Evolutionary conservation across 2,797 vertebrate genomes (phyloP), one percentile per base, ranked within the genome.

Genomic region (Sebastolobus alascanus): DNA sequence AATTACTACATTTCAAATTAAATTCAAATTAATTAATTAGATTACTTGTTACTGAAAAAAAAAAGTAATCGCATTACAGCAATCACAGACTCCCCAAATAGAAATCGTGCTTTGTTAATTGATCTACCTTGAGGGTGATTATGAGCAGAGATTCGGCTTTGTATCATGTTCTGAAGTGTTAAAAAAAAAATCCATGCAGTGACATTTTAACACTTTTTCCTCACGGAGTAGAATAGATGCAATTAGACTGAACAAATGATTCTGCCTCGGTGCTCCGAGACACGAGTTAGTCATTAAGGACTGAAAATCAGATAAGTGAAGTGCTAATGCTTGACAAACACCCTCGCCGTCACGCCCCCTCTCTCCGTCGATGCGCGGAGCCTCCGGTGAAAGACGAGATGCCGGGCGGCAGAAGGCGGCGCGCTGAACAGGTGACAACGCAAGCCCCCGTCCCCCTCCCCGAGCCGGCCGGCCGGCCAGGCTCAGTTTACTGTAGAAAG

Each of bases 401-500:
- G 86, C 89, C 75, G 38, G 43, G 68, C 14, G 56, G 89, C 92
- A 94, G 90, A 93, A 92, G 94, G 91, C 80, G 13, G 84, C 61
- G 4, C 64, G 87, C 76, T 67, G 90, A 94, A 93, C 94, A 94
- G 93, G 94, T 94, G 93, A 94, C 92, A 82, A 60, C 84, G 75
- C 83, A 50, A 20, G 68, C 38, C 83, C 16, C 6, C 22, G 63
- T 25, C 25, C 25, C 82, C 90, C 82, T 87, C 85, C 87, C 82
- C 3, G 80, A 56, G 79, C 90, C 20, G 31, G 77, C 74, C 20
- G 31, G 77, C 74, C 82, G 56, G 75, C 84, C 73, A 55, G 87
- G 90, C 87, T 95, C 93, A 86, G 89, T 84, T 94, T 94, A 94
- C 93, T 79, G 89, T 81, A 92, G 92, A 92, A 94, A 93, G 93